A percentile compares a stretch with the other conserved stretches of the same genome.
Evolutionary conservation across 2,113 vertebrate species (phyloP).

Genomic region (Myxocyprinus asiaticus): DNA sequence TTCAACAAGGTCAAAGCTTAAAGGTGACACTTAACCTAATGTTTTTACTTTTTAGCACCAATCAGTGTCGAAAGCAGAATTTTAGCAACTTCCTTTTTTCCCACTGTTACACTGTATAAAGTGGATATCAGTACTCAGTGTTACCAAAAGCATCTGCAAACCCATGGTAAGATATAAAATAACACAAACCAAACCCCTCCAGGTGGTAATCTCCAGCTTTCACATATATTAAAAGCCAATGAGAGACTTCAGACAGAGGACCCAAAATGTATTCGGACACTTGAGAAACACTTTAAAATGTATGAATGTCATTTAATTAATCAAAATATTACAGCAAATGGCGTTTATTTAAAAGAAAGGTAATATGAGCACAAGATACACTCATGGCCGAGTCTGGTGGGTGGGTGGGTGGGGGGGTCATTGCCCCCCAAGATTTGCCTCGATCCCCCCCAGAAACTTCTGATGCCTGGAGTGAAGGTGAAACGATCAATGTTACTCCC

Average conservation of each 20-base stretch:
- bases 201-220: not conserved
- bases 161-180: not conserved
- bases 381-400: too few species aligned
- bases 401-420: too few species aligned
- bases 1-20: not conserved
- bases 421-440: too few species aligned
- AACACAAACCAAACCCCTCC: not conserved
- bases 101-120: not conserved
- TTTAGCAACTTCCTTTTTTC: conserved; percentile 12
- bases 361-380: too few species aligned
- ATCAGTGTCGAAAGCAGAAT: not conserved
- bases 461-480: too few species aligned
- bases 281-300: too few species aligned
- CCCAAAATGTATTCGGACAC: not conserved
- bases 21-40: not conserved
- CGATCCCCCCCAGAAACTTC: too few species aligned
- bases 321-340: too few species aligned
- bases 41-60: too few species aligned
- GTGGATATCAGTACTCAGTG: not conserved
- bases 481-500: too few species aligned
- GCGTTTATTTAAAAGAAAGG: too few species aligned
- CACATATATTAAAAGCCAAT: conserved; percentile 23
- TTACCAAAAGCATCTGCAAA: not conserved
- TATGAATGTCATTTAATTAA: too few species aligned
- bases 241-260: conserved; percentile 1